phyloP scores from a whole-genome alignment of 2,797 vertebrate species.

The Jordanella pulchra region DNA sequence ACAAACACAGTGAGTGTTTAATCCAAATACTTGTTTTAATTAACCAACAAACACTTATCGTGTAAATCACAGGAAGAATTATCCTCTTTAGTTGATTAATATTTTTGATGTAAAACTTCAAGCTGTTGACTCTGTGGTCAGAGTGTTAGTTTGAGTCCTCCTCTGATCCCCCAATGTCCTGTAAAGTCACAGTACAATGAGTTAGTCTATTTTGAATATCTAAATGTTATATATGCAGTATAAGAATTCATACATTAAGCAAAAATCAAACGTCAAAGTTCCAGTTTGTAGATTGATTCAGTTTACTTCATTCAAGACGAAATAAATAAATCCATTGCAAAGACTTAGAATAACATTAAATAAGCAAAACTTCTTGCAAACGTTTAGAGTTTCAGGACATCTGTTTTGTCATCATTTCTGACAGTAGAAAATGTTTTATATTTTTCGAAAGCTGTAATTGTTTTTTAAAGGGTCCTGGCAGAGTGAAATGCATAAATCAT shows the following conservation, averaged over 20 bases:
- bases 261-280: neutral
- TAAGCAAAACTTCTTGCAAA: neutral
- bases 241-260: neutral
- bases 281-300: neutral
- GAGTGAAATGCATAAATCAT: neutral
- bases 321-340: neutral
- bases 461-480: neutral
- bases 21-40: slow-evolving; percentile 20
- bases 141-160: slow-evolving; percentile 67
- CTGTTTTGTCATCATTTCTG: neutral
- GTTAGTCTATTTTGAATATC: neutral
- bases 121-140: slow-evolving; percentile 36
- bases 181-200: slow-evolving; percentile 40
- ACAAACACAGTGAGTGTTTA: neutral
- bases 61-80: slow-evolving; percentile 15
- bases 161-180: slow-evolving; percentile 76
- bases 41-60: neutral
- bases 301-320: too few species aligned
- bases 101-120: slow-evolving; percentile 35
- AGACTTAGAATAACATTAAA: neutral
- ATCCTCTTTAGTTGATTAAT: slow-evolving; percentile 1
- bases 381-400: too few species aligned
- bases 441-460: neutral
- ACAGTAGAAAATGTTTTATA: neutral
- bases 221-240: too few species aligned